Evolutionary conservation across 2,888 invertebrate species (phyloP).

Genomic region (Drosophila diplacantha): DNA sequence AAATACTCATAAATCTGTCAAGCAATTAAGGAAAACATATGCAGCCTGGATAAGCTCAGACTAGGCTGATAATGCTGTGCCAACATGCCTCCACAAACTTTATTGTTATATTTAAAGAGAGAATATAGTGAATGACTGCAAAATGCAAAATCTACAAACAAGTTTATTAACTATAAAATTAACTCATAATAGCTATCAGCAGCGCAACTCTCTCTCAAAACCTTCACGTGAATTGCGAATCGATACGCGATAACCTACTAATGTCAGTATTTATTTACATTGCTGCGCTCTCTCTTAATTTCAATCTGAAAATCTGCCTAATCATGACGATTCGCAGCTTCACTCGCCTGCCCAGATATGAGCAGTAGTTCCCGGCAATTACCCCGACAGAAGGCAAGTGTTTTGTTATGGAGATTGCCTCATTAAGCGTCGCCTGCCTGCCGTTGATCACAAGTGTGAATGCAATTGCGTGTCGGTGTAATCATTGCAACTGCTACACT

Average conservation of each 20-base stretch:
- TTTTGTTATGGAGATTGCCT: slow-evolving; percentile 28
- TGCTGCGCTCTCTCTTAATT: neutral
- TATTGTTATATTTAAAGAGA: neutral
- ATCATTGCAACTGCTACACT: slow-evolving; percentile 7
- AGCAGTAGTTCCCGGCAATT: slow-evolving; percentile 12
- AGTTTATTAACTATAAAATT: neutral
- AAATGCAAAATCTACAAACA: neutral
- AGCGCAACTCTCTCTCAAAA: neutral
- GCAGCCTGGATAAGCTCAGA: neutral
- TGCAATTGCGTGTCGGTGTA: slow-evolving; percentile 25
- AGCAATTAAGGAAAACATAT: neutral
- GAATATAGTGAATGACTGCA: neutral
- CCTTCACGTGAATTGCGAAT: neutral
- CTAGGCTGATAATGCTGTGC: neutral
- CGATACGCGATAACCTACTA: slow-evolving; percentile 11
- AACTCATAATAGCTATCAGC: neutral
- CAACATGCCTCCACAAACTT: neutral
- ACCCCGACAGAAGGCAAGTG: slow-evolving; percentile 15
- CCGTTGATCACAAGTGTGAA: slow-evolving; percentile 1
- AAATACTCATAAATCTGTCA: neutral
- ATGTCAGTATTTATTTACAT: slow-evolving; percentile 1
- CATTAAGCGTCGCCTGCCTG: slow-evolving; percentile 2
- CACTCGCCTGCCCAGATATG: neutral
- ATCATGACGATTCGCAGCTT: slow-evolving; percentile 6
- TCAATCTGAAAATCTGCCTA: slow-evolving; percentile 6